Conservation (phyloP, 2,113 vertebrate genomes). For the Paralichthys olivaceus region DNA sequence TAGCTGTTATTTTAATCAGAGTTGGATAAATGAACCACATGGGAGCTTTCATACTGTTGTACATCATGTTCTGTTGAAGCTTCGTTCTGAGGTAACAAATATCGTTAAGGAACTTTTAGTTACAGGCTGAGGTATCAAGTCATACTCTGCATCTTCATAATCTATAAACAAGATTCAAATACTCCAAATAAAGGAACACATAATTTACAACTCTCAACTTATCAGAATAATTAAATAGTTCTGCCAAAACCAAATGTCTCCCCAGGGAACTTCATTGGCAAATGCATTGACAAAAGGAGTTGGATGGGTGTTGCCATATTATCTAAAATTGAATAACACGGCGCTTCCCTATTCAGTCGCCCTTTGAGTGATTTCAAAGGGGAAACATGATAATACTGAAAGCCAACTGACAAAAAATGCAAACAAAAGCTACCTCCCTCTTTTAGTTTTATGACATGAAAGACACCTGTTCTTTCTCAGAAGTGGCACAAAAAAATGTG, state of each 20-base stretch:
- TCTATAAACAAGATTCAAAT: neutral
- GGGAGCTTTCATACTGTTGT: neutral
- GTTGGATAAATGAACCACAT: constrained; percentile 17
- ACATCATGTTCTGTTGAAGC: constrained; percentile 28
- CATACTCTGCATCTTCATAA: neutral
- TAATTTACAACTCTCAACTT: neutral
- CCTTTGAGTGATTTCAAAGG: constrained; percentile 72
- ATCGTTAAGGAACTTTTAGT: neutral
- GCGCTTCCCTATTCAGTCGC: constrained; percentile 62
- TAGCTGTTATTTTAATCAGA: constrained; percentile 52
- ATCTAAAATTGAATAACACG: constrained; percentile 64
- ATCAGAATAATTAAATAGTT: neutral
- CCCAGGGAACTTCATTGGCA: constrained; percentile 30
- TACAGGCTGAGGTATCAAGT: neutral
- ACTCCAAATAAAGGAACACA: neutral
- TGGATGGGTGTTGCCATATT: constrained; percentile 75
- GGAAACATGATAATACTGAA: constrained; percentile 78
- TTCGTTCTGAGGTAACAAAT: neutral
- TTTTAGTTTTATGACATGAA: constrained; percentile 68
- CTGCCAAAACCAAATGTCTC: neutral
- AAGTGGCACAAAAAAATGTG: constrained; percentile 60
- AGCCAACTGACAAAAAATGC: constrained; percentile 67
- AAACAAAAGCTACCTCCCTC: constrained; percentile 65
- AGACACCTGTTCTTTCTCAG: constrained; percentile 73
- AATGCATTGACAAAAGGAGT: constrained; percentile 64